Base-by-base conservation (phyloP, 2,113 vertebrate species). In the Alaudala cheleensis region DNA sequence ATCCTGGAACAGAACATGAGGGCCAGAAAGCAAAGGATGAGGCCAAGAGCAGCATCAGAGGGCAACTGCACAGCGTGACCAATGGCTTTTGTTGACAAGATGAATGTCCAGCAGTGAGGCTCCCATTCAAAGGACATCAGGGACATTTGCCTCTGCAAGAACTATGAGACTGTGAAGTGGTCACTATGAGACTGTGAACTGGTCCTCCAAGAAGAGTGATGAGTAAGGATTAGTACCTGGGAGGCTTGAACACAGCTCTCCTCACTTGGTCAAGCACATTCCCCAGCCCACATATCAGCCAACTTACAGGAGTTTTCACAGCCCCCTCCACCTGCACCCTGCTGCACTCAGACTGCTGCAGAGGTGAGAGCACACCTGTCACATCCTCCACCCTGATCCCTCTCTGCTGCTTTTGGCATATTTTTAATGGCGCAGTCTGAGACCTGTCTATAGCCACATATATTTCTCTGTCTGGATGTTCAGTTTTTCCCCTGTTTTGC, bases 41-140 rank as follows among this genome's bases (percentile, higher is more conserved):
- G 47, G n/a, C 56, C 37, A 44, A 34, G 2, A 1, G 8, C 42
- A 65, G 69, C 33, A 51, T 31, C 25, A 47, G 47, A 5, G 1
- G 31, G 40, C 4, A 6, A 70, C 12, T 0, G 0, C 50, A 33
- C 0, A 2, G 34, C 0, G 0, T 42, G 50, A 51, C 49, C 19
- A 12, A 8, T 6, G 40, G 14, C 6, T 84, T 22, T 85, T 8
- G 2, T 78, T 78, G 69, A 49, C 47, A 57, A 73, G 37, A 44
- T 6, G 21, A 58, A 29, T 26, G 37, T 44, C 69, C 45, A 24
- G 20, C 42, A 70, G 14, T 26, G 37, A 88, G 21, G 87, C 7
- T 9, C 26, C 29, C 22, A 3, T 73, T 11, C 9, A 0, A 17
- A 51, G 14, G 47, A 54, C 14, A 20, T 40, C 22, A 56, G 45